A percentile compares a stretch with the other conserved stretches of the same genome.
Evolutionary conservation across 2,113 vertebrate species (phyloP).

Genomic region (Trematocara marginatum): DNA sequence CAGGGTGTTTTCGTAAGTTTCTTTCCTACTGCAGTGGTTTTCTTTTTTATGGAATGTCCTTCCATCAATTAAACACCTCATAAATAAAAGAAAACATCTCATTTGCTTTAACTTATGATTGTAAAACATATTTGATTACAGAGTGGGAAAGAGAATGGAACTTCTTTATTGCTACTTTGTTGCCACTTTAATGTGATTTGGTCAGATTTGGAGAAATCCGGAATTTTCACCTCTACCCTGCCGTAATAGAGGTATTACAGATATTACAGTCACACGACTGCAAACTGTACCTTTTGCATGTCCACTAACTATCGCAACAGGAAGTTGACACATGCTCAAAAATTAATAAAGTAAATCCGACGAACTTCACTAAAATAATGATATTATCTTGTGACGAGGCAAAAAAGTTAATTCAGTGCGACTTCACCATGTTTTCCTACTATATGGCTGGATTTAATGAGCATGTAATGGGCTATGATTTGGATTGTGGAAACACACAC

Average conservation of each 20-base stretch:
- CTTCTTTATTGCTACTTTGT: background rate
- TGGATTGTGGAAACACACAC: background rate
- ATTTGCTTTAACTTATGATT: background rate
- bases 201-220: background rate
- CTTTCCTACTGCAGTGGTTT: background rate
- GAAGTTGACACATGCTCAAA: background rate
- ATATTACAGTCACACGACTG: background rate
- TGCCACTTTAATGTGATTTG: background rate
- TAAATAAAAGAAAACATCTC: background rate
- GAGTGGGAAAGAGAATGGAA: background rate
- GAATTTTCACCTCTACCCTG: background rate
- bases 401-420: background rate
- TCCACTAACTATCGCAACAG: background rate
- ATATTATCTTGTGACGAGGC: background rate
- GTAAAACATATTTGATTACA: background rate
- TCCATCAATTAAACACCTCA: background rate
- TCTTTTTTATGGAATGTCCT: background rate
- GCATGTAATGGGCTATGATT: slow-evolving; percentile 11
- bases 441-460: background rate
- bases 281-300: background rate
- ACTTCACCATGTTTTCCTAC: background rate
- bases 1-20: background rate
- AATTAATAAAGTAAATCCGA: background rate
- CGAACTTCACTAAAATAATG: background rate
- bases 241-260: background rate